Conservation (phyloP, 2,113 vertebrate species). For the Ahaetulla prasina region DNA sequence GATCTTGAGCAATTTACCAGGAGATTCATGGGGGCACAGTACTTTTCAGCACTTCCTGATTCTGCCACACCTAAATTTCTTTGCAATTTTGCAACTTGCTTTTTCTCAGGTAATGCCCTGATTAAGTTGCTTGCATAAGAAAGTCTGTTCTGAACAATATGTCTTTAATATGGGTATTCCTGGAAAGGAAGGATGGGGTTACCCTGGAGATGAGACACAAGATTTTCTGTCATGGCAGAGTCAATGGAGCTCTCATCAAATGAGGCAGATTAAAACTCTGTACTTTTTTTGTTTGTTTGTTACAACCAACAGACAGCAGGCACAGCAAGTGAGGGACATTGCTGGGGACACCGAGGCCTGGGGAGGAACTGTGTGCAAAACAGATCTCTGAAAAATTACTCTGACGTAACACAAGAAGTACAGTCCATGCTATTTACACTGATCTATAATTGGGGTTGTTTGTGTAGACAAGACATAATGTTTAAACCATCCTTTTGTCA, state of each 20-base stretch:
- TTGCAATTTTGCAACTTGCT: neutral
- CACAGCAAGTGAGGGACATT: neutral
- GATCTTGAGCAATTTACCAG: neutral
- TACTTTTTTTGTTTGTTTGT: neutral
- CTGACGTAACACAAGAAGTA: neutral
- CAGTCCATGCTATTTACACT: neutral
- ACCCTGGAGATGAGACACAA: neutral
- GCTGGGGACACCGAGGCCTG: neutral
- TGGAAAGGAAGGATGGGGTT: neutral
- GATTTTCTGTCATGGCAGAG: neutral
- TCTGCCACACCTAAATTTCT: neutral
- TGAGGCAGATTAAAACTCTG: neutral
- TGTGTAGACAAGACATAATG: neutral
- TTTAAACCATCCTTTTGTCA: neutral
- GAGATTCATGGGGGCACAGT: neutral
- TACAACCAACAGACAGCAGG: neutral
- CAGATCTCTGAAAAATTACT: neutral
- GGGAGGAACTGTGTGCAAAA: neutral
- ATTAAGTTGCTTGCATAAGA: neutral
- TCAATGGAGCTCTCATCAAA: neutral
- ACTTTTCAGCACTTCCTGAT: conserved; percentile 8
- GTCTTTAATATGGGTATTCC: neutral
- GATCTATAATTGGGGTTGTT: neutral
- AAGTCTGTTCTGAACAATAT: neutral
- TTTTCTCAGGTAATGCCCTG: neutral